Evolutionary conservation across 1,140 invertebrate genomes (phyloP).

Genomic region (Sinonovacula constricta): DNA sequence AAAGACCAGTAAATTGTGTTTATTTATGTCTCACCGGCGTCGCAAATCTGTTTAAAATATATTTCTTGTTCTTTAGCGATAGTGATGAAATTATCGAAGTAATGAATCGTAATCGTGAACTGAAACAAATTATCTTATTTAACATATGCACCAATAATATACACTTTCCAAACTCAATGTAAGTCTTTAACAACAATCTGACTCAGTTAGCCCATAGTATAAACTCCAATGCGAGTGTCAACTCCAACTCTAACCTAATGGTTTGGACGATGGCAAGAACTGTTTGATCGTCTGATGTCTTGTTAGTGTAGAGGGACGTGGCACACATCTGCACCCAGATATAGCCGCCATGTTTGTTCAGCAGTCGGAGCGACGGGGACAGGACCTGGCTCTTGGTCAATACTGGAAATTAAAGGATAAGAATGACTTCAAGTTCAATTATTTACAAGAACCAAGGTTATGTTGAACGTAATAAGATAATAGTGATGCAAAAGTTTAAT

Average conservation of each 20-base stretch:
- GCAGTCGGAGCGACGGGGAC: conserved; percentile 95
- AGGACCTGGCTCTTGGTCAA: conserved; percentile 97
- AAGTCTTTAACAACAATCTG: too few relatives aligned
- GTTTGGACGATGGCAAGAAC: conserved; percentile 72
- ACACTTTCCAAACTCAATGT: too few relatives aligned
- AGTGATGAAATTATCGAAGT: too few relatives aligned
- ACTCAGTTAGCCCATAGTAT: not conserved
- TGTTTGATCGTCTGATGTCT: conserved; percentile 86
- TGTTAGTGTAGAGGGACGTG: conserved; percentile 96
- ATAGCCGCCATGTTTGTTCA: conserved; percentile 97
- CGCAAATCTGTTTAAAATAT: too few relatives aligned
- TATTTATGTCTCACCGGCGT: too few relatives aligned
- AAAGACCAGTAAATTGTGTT: too few relatives aligned
- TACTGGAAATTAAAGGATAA: conserved; percentile 83
- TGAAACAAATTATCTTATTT: too few relatives aligned
- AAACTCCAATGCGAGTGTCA: not conserved
- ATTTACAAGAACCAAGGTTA: not conserved
- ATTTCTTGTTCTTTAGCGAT: too few relatives aligned
- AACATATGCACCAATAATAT: too few relatives aligned
- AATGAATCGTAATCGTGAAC: too few relatives aligned
- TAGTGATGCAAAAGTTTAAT: too few relatives aligned
- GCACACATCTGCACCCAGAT: conserved; percentile 98
- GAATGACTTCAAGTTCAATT: not conserved
- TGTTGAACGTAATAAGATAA: too few relatives aligned
- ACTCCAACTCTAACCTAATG: conserved; percentile 62